Conservation (phyloP, 2,888 invertebrate genomes). For the Scaptomyza polygonia region DNA sequence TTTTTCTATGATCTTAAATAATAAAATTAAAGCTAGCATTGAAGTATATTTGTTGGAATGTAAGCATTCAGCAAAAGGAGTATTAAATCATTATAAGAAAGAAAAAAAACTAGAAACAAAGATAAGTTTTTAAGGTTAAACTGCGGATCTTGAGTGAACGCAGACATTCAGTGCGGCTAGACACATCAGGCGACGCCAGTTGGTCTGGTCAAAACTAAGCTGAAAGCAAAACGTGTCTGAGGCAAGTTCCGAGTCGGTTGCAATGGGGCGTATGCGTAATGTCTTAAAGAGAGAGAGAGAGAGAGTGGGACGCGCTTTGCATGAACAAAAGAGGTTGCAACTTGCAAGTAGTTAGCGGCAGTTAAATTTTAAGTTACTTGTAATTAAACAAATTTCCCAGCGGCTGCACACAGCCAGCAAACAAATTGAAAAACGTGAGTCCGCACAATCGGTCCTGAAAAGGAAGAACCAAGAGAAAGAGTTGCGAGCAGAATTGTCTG, state of each 20-base stretch:
- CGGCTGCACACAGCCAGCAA: conserved; percentile 24
- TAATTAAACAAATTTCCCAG: conserved; percentile 63
- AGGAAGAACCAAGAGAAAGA: background rate
- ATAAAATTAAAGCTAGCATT: too few species aligned
- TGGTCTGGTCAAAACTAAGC: conserved; percentile 31
- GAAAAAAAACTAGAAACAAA: conserved; percentile 1
- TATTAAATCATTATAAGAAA: too few species aligned
- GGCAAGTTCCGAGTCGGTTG: conserved; percentile 17
- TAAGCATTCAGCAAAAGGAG: too few species aligned
- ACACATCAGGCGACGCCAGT: conserved; percentile 42
- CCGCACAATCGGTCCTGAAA: conserved; percentile 18
- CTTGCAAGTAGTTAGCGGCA: conserved; percentile 5
- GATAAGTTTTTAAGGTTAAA: conserved; percentile 20
- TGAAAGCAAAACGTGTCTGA: conserved; percentile 5
- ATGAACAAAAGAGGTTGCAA: conserved; percentile 29
- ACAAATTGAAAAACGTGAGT: conserved; percentile 78
- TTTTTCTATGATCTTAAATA: too few species aligned
- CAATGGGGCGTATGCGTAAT: conserved; percentile 61
- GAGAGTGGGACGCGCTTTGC: conserved; percentile 45
- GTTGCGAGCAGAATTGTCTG: background rate
- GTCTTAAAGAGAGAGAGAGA: conserved; percentile 3
- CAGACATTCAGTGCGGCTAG: conserved; percentile 14
- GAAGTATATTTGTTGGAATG: too few species aligned
- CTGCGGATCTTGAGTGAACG: conserved; percentile 37
- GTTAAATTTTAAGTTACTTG: conserved; percentile 33